These are phyloP conservation scores for Neodiprion lecontei DNA, from an alignment of 1,140 invertebrate genomes.

Conservation along the genomic window DNA sequence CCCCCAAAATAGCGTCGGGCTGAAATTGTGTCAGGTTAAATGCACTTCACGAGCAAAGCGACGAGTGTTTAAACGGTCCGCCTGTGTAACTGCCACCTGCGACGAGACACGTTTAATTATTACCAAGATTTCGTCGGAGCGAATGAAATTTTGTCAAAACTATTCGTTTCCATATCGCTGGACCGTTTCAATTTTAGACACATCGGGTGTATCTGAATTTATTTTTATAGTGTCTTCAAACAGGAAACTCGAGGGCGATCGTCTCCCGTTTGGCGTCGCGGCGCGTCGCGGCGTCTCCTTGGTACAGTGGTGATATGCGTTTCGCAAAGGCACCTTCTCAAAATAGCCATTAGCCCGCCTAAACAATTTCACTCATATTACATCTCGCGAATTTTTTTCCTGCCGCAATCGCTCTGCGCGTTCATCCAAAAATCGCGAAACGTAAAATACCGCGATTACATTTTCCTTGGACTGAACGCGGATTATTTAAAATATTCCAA, in stretches of 20 bases:
- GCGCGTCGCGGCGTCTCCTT: slow-evolving; percentile 46
- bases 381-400: slow-evolving; percentile 35
- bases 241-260: slow-evolving; percentile 6
- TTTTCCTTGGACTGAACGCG: no score
- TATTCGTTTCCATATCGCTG: neutral
- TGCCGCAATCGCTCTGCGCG: neutral
- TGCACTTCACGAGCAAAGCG: neutral
- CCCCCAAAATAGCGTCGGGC: neutral
- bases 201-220: neutral
- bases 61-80: no score
- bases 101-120: neutral
- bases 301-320: slow-evolving; percentile 45
- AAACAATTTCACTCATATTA: slow-evolving; percentile 64
- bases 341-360: slow-evolving; percentile 64
- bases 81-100: neutral
- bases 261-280: slow-evolving; percentile 29
- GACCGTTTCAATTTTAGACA: neutral
- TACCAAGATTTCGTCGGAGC: neutral
- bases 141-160: neutral
- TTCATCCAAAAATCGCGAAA: neutral
- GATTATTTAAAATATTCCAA: no score
- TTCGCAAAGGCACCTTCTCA: slow-evolving; percentile 64
- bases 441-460: no score
- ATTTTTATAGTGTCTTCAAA: neutral
- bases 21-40: slow-evolving; percentile 7